A percentile compares a stretch with the other conserved stretches of the same genome.
Conservation (phyloP, 2,113 vertebrate genomes). For the Marmota flaviventris region DNA sequence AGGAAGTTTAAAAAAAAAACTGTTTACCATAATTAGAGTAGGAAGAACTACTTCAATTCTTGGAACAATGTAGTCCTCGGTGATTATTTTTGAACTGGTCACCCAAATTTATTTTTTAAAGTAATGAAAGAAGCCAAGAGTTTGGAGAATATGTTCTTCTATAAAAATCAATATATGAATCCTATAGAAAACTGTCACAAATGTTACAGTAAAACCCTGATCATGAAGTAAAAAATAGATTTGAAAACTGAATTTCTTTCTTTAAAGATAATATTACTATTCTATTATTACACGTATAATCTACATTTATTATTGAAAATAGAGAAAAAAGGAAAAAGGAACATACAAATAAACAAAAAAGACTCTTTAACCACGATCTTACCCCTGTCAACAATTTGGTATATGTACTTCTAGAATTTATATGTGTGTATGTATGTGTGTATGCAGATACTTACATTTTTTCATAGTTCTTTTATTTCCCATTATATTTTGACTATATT, state of each 20-base stretch:
- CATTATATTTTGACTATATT: slow-evolving; percentile 18
- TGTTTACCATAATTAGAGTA: neutral
- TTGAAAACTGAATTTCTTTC: slow-evolving; percentile 8
- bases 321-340: neutral
- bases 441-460: neutral
- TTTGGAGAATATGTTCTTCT: neutral
- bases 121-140: neutral
- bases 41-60: neutral
- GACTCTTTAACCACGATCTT: slow-evolving; percentile 9
- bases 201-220: slow-evolving; percentile 12
- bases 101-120: neutral
- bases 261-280: neutral
- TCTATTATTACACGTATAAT: neutral
- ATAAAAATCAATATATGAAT: neutral
- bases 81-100: slow-evolving; percentile 47
- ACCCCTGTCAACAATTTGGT: neutral
- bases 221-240: neutral
- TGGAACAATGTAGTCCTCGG: neutral
- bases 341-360: neutral
- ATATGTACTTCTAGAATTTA: slow-evolving; percentile 6
- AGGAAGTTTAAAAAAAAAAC: neutral
- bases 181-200: neutral
- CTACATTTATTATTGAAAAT: slow-evolving; percentile 11
- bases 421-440: neutral
- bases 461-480: neutral